Percentiles rank a stretch among this genome's conserved stretches.
These are phyloP conservation scores for Tichodroma muraria DNA, from an alignment of 2,113 vertebrate species.

Conservation along the genomic window DNA sequence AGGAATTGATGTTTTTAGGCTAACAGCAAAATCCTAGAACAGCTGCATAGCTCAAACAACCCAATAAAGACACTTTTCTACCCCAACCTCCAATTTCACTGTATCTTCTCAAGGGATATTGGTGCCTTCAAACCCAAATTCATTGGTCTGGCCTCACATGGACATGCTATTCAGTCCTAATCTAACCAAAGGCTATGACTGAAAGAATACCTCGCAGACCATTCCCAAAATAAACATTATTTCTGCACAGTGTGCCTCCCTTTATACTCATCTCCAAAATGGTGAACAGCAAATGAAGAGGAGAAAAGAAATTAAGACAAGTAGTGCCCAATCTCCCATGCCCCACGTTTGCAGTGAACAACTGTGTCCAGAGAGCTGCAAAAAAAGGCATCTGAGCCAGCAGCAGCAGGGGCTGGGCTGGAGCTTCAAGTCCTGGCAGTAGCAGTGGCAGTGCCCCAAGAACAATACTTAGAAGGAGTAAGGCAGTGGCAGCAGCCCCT, in stretches of 20 bases:
- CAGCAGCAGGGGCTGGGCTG: background rate
- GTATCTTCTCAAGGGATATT: background rate
- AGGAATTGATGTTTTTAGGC: background rate
- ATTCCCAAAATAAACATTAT: background rate
- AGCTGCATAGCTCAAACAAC: background rate
- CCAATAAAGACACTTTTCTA: background rate
- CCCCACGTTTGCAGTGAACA: background rate
- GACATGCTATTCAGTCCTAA: background rate
- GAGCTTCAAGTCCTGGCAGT: background rate
- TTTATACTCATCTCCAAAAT: background rate
- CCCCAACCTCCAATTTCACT: background rate
- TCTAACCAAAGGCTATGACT: background rate
- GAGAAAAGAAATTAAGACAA: background rate
- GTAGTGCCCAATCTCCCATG: background rate
- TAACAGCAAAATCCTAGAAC: background rate
- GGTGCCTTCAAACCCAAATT: background rate
- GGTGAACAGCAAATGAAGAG: background rate
- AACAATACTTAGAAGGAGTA: background rate
- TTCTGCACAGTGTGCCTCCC: background rate
- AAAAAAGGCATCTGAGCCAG: background rate
- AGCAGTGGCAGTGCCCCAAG: slow-evolving; percentile 22
- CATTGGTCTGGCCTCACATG: background rate
- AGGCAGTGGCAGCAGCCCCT: background rate
- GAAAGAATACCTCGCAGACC: background rate
- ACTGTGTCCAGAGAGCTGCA: background rate